Percentiles rank a stretch among this genome's conserved stretches.
Evolutionary conservation across 2,113 vertebrate species (phyloP).

Genomic region (Cyprinus carpio): DNA sequence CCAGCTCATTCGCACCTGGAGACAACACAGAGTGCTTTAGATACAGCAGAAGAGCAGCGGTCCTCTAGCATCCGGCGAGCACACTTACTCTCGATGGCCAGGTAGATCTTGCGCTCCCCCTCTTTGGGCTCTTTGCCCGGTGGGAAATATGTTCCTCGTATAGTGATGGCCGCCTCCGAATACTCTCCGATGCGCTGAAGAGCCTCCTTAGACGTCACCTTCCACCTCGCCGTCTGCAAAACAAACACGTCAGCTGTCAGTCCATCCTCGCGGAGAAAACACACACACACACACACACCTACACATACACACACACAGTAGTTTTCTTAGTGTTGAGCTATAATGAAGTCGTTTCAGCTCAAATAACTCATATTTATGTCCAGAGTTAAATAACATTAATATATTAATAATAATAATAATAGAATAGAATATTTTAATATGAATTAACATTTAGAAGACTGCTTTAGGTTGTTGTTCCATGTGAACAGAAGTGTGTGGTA

Average conservation of each 20-base stretch:
- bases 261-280: not conserved
- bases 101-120: slow-evolving; percentile 96
- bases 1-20: slow-evolving; percentile 94
- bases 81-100: slow-evolving; percentile 95
- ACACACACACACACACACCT: too few species aligned
- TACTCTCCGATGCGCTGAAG: slow-evolving; percentile 98
- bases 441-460: too few species aligned
- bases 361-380: too few species aligned
- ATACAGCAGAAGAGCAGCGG: too few species aligned
- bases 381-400: too few species aligned
- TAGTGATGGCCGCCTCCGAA: slow-evolving; percentile 98
- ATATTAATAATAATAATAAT: too few species aligned
- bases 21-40: slow-evolving; percentile 24
- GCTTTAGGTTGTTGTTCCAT: too few species aligned
- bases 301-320: not conserved
- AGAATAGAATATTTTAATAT: too few species aligned
- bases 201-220: slow-evolving; percentile 98
- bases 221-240: slow-evolving; percentile 93
- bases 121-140: slow-evolving; percentile 99
- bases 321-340: too few species aligned
- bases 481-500: not conserved
- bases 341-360: too few species aligned
- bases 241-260: not conserved
- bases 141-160: slow-evolving; percentile 97
- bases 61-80: not conserved